Conservation (phyloP, 2,113 vertebrate species). For the Cardinalis cardinalis region DNA sequence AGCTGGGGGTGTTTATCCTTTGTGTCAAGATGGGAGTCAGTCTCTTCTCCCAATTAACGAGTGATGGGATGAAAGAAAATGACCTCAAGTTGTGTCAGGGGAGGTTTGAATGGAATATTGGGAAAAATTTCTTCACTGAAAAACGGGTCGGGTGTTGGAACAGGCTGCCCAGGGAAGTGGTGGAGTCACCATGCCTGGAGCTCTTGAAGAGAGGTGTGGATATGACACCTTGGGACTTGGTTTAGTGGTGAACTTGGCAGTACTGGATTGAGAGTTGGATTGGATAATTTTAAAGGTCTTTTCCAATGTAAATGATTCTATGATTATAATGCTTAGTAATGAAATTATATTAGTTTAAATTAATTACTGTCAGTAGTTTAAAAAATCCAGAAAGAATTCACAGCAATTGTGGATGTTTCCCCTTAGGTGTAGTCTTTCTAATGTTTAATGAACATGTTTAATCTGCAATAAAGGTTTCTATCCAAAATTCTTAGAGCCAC, state of each 20-base stretch:
- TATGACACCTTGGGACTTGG: fast-evolving
- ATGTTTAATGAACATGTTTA: not conserved
- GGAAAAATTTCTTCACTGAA: not conserved
- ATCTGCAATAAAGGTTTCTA: not conserved
- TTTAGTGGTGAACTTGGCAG: not conserved
- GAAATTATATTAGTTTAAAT: not conserved
- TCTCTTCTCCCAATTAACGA: not conserved
- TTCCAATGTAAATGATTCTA: not conserved
- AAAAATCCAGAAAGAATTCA: not conserved
- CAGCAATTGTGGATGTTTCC: not conserved
- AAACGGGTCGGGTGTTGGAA: not conserved
- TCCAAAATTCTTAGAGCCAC: not conserved
- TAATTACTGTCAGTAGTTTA: not conserved
- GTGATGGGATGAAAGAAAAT: fast-evolving
- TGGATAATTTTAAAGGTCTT: not conserved
- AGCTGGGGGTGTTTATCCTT: not conserved
- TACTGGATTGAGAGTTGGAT: fast-evolving
- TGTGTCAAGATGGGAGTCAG: fast-evolving
- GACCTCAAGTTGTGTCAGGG: not conserved
- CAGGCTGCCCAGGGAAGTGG: not conserved
- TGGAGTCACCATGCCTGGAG: not conserved
- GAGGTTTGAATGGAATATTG: not conserved
- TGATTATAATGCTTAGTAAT: not conserved
- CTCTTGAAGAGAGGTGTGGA: not conserved
- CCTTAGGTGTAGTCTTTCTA: not conserved